Evolutionary conservation across 2,888 invertebrate species (phyloP).

Genomic region (Lasioglossum marginatum): DNA sequence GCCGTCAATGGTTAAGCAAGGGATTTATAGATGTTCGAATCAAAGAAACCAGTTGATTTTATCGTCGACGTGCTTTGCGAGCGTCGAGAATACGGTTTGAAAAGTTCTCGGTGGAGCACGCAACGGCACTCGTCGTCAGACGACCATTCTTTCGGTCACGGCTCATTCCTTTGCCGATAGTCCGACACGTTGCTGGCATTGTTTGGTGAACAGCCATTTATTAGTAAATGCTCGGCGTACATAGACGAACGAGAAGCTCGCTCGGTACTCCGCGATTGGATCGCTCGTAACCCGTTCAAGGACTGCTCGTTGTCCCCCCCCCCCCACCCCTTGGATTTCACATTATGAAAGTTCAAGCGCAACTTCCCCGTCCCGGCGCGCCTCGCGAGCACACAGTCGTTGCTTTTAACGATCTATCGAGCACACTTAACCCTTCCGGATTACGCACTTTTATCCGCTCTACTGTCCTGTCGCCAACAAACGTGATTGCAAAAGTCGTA

Average conservation of each 20-base stretch:
- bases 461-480: background rate
- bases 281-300: conserved; percentile 14
- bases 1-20: background rate
- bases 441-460: conserved; percentile 34
- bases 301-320: background rate
- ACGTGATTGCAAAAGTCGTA: conserved; percentile 1
- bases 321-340: conserved; percentile 26
- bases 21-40: background rate
- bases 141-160: conserved; percentile 59
- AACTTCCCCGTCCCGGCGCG: conserved; percentile 23
- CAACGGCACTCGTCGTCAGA: conserved; percentile 21
- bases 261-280: conserved; percentile 33
- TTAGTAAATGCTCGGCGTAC: conserved; percentile 53
- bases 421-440: conserved; percentile 52
- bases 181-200: conserved; percentile 38
- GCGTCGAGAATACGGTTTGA: conserved; percentile 31
- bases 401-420: conserved; percentile 63
- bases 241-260: background rate
- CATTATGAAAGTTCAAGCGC: conserved; percentile 45
- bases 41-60: background rate
- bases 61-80: conserved; percentile 8
- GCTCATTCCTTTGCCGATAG: conserved; percentile 58
- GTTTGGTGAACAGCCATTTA: conserved; percentile 47
- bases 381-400: conserved; percentile 61
- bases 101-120: conserved; percentile 29